Evolutionary conservation across 1,140 invertebrate genomes (phyloP), one percentile per base, ranked within the genome.

Genomic region (Meloidogyne hapla): DNA sequence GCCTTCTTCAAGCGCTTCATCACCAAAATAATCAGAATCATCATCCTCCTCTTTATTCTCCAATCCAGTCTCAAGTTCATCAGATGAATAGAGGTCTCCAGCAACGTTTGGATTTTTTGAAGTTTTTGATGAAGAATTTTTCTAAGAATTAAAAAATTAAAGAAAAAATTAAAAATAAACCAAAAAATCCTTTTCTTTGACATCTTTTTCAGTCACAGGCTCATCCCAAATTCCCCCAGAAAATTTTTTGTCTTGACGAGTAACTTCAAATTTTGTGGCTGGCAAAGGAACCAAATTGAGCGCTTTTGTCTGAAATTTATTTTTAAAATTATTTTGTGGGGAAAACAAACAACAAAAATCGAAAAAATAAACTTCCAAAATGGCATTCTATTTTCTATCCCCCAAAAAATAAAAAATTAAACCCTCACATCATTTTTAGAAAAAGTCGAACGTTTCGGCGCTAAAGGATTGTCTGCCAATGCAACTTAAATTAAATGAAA

Each of bases 231-330:
- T 56, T 1, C 48, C n/a, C 6, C 48, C 48, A 56, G 48, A n/a
- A 56, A 56, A 56, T 56, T 56, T 56, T 56, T 56, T 56, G 18
- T 56, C 18, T 15, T 18, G 48, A 5, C 48, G 18, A 56, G 1
- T 56, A 56, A n/a, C n/a, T n/a, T 56, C 48, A 56, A 56, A 56
- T 21, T 56, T 56, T 56, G 48, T 56, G n/a, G 48, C 48, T 56
- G 48, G 48, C 12, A 56, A n/a, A n/a, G 48, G 48, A n/a, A 56
- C 48, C n/a, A 56, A 56, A 56, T 56, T 56, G 18, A 56, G 48
- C 3, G 48, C n/a, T 56, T 56, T 56, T 4, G 48, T n/a, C 48
- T 56, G 8, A 56, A 42, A 42, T 42, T 42, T 38, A 38, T 38
- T 38, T 4, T 38, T 38, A 38, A 38, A 4, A 38, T 9, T 38